Percentiles rank a stretch among this genome's conserved stretches.
Conservation (phyloP, 2,888 invertebrate species). For the Therioaphis trifolii region DNA sequence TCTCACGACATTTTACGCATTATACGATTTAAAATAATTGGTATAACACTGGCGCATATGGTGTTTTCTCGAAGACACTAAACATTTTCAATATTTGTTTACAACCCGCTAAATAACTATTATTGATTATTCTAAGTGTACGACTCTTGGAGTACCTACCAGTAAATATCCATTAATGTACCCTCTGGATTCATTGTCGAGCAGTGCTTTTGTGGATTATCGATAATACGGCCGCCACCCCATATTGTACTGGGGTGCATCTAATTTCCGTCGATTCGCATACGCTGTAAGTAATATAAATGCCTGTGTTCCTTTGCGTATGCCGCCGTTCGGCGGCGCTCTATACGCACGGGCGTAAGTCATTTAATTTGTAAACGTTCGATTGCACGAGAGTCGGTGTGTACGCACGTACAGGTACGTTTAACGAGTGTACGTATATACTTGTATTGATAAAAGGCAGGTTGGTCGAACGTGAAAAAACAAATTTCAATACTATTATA, state of each 20-base stretch:
- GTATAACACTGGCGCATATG: too few relatives aligned
- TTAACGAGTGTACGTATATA: not conserved
- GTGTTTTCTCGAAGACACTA: too few relatives aligned
- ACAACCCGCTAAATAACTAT: too few relatives aligned
- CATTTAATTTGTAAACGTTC: not conserved
- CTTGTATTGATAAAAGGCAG: not conserved
- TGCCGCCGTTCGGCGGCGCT: not conserved
- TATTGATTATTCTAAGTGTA: too few relatives aligned
- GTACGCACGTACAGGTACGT: not conserved
- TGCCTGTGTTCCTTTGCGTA: too few relatives aligned
- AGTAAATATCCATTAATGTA: slow-evolving; percentile 7
- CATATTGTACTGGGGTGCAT: not conserved
- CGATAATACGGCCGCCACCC: slow-evolving; percentile 7
- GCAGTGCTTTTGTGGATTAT: not conserved
- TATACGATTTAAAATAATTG: too few relatives aligned
- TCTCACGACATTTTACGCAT: too few relatives aligned
- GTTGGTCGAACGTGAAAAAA: not conserved
- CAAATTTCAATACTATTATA: not conserved
- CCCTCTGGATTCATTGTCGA: not conserved
- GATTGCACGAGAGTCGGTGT: not conserved
- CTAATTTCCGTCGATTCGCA: slow-evolving; percentile 1
- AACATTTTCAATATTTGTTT: too few relatives aligned
- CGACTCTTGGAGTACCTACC: not conserved
- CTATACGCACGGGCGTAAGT: not conserved
- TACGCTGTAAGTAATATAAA: too few relatives aligned